Evolutionary conservation across 2,888 invertebrate genomes (phyloP).

Genomic region (Stramonita haemastoma): DNA sequence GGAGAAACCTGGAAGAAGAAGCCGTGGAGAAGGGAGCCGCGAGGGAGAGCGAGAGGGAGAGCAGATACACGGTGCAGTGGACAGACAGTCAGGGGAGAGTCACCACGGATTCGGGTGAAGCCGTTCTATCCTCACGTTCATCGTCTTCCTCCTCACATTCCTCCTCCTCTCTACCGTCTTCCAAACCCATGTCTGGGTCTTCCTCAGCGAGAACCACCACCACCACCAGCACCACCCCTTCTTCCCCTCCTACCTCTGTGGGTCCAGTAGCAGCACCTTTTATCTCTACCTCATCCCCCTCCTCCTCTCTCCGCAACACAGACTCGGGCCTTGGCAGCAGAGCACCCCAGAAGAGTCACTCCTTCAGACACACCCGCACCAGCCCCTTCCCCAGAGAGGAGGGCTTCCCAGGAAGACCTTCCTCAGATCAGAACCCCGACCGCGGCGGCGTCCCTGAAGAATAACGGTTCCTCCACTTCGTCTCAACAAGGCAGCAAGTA

Average conservation of each 20-base stretch:
- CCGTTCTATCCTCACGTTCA: conserved; percentile 20
- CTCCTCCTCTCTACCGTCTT: neutral
- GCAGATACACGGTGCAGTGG: conserved; percentile 38
- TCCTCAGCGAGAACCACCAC: neutral
- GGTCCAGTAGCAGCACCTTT: neutral
- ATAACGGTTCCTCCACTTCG: neutral
- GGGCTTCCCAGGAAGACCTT: neutral
- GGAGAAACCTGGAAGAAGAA: neutral
- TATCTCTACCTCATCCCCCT: neutral
- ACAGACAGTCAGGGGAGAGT: neutral
- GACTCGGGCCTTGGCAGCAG: neutral
- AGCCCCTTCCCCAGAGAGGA: conserved; percentile 9
- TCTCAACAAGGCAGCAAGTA: neutral
- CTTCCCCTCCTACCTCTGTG: neutral
- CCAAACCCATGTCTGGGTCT: neutral
- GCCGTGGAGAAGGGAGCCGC: neutral
- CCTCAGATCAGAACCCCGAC: neutral
- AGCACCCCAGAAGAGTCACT: neutral
- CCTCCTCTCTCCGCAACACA: neutral
- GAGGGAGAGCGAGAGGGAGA: neutral
- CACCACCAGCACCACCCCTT: neutral
- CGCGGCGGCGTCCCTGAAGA: neutral
- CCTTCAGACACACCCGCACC: neutral
- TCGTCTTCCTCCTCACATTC: conserved; percentile 3
- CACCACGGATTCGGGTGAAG: neutral